Base-by-base conservation (phyloP, 2,113 vertebrate genomes). In the Trinectes maculatus region DNA sequence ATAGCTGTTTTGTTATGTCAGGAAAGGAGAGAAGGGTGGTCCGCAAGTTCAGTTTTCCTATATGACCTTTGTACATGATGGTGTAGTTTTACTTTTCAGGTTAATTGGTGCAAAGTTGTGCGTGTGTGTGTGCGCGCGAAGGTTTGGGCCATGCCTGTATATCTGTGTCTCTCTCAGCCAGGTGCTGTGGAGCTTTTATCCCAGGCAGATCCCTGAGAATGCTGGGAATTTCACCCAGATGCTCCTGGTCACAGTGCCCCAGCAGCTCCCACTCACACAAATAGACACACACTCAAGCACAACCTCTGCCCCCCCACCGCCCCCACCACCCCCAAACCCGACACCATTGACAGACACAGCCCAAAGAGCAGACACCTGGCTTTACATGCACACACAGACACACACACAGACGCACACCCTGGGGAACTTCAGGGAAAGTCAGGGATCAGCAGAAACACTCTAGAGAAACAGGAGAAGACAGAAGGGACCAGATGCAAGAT, bases 291-390 rank as follows among this genome's bases (percentile, higher is more conserved):
- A 44, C 19, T 36, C 34, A 18, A 47, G 55, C 47, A 55, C 65
- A 74, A 31, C 57, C 36, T 47, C 65, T 29, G 16, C 54, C 25
- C 13, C 51, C 26, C 51, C 3, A 7, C 47, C 70, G 71, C 72
- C 70, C 52, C 78, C 43, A 5, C 43, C 34, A 22, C 84, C 73
- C 68, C 48, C 79, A 10, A 57, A 84, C 68, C 63, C 73, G 51
- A 85, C 91, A 86, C 56, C 61, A 93, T 84, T 94, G 94, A 96
- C 94, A 95, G 94, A 95, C 94, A 95, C 89, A 93, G 88, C 91
- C 90, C 92, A 95, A 92, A 94, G 92, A 88, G 79, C 79, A 89
- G 91, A 92, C 93, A 95, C 95, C 94, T 96, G 95, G 95, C 91
- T 89, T 83, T 74, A 40, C 62, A 75, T 33, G 76, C 77, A 74